These are phyloP conservation scores for Limnodromus scolopaceus DNA, from an alignment of 2,797 vertebrate genomes.

Conservation along the genomic window DNA sequence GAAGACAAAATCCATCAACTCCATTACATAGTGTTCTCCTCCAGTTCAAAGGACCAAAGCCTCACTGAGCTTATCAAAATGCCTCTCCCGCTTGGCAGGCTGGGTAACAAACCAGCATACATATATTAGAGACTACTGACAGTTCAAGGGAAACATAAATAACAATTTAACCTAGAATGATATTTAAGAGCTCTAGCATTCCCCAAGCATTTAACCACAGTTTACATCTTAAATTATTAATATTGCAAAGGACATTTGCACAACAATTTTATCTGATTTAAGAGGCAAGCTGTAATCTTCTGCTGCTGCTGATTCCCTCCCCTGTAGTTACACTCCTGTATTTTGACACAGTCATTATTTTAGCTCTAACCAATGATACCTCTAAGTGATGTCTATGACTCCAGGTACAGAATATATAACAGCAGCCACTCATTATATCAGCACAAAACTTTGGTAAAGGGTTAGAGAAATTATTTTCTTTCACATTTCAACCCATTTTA, in stretches of 20 bases:
- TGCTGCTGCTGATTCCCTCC: background rate
- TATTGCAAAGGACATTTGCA: background rate
- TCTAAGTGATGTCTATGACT: background rate
- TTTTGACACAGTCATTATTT: background rate
- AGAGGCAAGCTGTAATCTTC: background rate
- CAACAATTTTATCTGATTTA: slow-evolving; percentile 23
- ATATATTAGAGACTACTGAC: background rate
- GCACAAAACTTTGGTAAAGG: background rate
- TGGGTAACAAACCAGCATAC: background rate
- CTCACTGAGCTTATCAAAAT: background rate
- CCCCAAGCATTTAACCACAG: background rate
- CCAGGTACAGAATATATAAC: background rate
- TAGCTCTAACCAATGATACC: background rate
- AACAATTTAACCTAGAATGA: background rate
- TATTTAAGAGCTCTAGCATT: background rate
- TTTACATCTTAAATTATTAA: slow-evolving; percentile 16
- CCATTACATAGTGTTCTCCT: background rate
- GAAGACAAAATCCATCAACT: slow-evolving; percentile 10
- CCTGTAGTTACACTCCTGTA: background rate
- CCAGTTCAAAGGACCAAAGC: background rate
- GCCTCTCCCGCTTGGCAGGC: background rate
- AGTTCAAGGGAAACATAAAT: slow-evolving; percentile 2
- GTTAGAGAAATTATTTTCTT: background rate
- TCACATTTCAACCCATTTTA: background rate
- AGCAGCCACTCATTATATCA: background rate